Evolutionary conservation across 2,888 invertebrate species (phyloP).

Genomic region (Helleia helle): DNA sequence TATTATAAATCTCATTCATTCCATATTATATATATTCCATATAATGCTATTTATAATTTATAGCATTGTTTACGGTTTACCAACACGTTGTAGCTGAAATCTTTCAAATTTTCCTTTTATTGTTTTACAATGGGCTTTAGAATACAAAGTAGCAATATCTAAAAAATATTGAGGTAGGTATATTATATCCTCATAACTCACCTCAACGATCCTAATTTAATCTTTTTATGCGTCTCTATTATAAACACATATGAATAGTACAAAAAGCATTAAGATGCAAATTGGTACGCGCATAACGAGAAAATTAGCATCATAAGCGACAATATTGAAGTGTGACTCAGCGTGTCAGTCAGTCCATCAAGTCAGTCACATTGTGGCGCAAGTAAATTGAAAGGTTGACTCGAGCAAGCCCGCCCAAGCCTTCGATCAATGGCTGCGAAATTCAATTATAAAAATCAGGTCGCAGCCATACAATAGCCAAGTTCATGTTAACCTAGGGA

Average conservation of each 20-base stretch:
- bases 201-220: not conserved
- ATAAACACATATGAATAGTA: constrained; percentile 27
- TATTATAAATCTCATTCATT: too few relatives aligned
- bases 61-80: too few relatives aligned
- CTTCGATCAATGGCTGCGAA: constrained; percentile 62
- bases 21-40: too few relatives aligned
- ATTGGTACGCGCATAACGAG: constrained; percentile 65
- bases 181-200: too few relatives aligned
- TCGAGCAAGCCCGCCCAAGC: constrained; percentile 55
- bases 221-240: constrained; percentile 15
- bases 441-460: constrained; percentile 57
- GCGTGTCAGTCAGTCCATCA: constrained; percentile 52
- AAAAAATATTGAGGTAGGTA: too few relatives aligned
- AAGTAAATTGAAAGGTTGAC: constrained; percentile 53
- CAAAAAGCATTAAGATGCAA: constrained; percentile 64
- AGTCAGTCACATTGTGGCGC: constrained; percentile 44
- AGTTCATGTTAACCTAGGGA: constrained; percentile 9
- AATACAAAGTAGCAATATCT: too few relatives aligned
- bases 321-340: constrained; percentile 64
- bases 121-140: too few relatives aligned
- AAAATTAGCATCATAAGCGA: constrained; percentile 67
- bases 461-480: constrained; percentile 32
- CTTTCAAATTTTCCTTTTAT: too few relatives aligned
- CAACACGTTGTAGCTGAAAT: too few relatives aligned
- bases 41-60: too few relatives aligned